phyloP scores from a whole-genome alignment of 2,888 invertebrate species.

The Leptinotarsa tumamoca region DNA sequence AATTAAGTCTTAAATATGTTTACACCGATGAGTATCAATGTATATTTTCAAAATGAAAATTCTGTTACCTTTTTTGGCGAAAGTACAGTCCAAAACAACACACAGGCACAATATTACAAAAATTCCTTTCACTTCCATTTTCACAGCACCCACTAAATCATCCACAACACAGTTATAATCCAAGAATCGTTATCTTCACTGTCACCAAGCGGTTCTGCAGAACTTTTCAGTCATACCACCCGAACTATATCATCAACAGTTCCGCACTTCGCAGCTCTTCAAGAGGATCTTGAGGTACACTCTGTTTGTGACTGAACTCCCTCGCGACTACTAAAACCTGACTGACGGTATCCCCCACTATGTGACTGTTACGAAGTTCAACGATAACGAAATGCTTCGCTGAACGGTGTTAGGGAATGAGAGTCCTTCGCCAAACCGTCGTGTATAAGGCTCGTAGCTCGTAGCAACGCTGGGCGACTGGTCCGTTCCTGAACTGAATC shows the following conservation, averaged over 20 bases:
- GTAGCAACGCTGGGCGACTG: conserved; percentile 1
- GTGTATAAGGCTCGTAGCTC: conserved; percentile 3
- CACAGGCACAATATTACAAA: conserved; percentile 37
- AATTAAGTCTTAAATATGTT: too few species aligned
- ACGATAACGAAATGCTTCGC: conserved; percentile 5
- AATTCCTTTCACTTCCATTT: conserved; percentile 40
- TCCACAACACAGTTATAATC: conserved; percentile 35
- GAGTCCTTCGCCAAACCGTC: not conserved
- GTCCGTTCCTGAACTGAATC: conserved; percentile 10
- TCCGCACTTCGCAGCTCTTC: conserved; percentile 34
- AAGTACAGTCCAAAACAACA: conserved; percentile 27
- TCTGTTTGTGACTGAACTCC: conserved; percentile 42
- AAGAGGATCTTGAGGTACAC: conserved; percentile 40
- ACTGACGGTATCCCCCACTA: conserved; percentile 37
- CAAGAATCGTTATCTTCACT: conserved; percentile 7
- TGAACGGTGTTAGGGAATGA: not conserved
- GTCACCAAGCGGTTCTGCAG: conserved; percentile 3
- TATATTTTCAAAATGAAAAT: not conserved
- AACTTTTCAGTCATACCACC: conserved; percentile 21
- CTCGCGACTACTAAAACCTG: conserved; percentile 34
- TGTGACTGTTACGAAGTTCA: conserved; percentile 29
- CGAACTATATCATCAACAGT: conserved; percentile 11
- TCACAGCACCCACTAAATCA: conserved; percentile 34
- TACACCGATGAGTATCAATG: too few species aligned
- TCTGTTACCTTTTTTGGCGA: conserved; percentile 27